Evolutionary conservation across 2,113 vertebrate genomes (phyloP).

Genomic region (Narcine bancroftii): DNA sequence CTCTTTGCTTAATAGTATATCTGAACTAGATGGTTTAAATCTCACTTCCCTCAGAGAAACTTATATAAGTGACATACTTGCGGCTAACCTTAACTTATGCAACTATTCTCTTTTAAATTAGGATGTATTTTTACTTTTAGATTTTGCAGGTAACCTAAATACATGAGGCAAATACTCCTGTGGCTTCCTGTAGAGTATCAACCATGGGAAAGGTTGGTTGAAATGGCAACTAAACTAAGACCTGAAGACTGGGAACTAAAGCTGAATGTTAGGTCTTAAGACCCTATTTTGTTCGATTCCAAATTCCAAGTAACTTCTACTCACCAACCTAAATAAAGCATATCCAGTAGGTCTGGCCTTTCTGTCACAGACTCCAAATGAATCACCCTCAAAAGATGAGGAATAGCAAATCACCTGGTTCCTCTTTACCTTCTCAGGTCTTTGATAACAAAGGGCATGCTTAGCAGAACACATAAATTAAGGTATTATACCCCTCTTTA

Average conservation of each 20-base stretch:
- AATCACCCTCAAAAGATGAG: neutral
- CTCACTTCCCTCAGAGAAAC: neutral
- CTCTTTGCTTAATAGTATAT: neutral
- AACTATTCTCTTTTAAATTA: neutral
- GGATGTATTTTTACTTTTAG: neutral
- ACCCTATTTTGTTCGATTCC: neutral
- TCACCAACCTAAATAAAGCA: neutral
- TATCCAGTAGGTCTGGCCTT: neutral
- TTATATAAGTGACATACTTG: neutral
- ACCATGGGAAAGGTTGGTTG: neutral
- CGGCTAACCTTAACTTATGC: neutral
- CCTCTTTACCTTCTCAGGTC: neutral
- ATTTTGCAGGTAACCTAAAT: neutral
- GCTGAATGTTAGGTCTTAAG: neutral
- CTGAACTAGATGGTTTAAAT: neutral
- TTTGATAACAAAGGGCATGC: neutral
- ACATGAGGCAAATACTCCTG: neutral
- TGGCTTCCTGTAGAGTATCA: neutral
- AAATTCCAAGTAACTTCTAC: neutral
- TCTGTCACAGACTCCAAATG: neutral
- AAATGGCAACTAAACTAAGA: neutral
- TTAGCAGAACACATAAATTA: neutral
- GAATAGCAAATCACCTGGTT: neutral
- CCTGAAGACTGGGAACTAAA: neutral
- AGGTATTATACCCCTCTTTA: neutral